Evolutionary conservation across 1,140 invertebrate genomes (phyloP).

Genomic region (Solen grandis): DNA sequence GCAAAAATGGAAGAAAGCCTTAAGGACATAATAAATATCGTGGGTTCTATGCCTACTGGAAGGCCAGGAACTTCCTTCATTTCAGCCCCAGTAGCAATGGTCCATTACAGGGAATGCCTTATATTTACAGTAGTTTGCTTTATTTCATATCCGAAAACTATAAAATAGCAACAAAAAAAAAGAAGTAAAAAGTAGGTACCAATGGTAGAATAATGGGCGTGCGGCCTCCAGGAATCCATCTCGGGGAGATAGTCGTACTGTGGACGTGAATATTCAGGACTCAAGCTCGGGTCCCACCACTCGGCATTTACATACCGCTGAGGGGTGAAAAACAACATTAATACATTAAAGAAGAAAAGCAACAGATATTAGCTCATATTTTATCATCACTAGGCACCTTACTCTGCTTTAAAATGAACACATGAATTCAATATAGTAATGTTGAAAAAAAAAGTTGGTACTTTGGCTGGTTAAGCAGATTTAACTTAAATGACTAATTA

Average conservation of each 20-base stretch:
- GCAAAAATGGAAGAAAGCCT: too few relatives aligned
- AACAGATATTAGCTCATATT: too few relatives aligned
- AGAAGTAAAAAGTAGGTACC: too few relatives aligned
- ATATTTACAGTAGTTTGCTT: too few relatives aligned
- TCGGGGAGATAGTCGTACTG: conserved; percentile 46
- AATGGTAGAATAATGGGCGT: too few relatives aligned
- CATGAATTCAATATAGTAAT: not conserved
- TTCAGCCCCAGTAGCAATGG: too few relatives aligned
- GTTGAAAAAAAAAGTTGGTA: not conserved
- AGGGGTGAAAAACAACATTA: not conserved
- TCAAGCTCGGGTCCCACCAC: conserved; percentile 57
- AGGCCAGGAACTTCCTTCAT: too few relatives aligned
- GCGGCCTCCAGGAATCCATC: conserved; percentile 40
- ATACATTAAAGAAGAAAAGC: not conserved
- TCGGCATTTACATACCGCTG: conserved; percentile 45
- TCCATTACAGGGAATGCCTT: too few relatives aligned
- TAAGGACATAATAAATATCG: too few relatives aligned
- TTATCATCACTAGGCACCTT: not conserved
- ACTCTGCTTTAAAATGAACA: not conserved
- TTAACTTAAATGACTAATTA: not conserved
- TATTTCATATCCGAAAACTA: too few relatives aligned
- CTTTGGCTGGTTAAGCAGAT: not conserved
- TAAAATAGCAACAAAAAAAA: too few relatives aligned
- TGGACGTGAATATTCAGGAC: not conserved
- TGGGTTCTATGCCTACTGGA: too few relatives aligned